Conservation (phyloP, 1,140 invertebrate genomes). For the Pteromalus puparum region DNA sequence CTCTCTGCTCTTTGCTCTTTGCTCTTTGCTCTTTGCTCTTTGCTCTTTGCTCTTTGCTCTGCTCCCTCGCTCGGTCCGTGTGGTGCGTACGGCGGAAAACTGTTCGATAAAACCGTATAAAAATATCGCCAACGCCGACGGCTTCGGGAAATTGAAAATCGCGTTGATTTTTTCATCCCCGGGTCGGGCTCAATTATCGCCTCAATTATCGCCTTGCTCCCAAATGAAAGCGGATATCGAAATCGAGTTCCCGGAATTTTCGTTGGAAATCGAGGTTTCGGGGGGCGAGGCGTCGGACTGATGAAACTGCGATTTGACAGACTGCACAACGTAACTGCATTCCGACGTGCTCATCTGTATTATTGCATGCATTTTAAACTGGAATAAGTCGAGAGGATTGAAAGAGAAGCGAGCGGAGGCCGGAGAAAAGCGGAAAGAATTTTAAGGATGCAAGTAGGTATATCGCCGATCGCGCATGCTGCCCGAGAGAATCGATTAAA, state of each 20-base stretch:
- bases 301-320: neutral
- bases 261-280: no score
- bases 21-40: no score
- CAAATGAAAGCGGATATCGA: neutral
- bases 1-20: no score
- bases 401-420: neutral
- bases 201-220: no score
- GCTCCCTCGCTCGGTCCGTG: no score
- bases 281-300: no score
- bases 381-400: neutral
- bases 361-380: neutral
- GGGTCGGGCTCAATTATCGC: neutral
- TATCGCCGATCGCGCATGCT: neutral
- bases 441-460: conserved; percentile 17
- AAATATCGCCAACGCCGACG: no score
- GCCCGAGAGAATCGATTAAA: conserved; percentile 6
- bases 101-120: conserved; percentile 2
- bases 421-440: neutral
- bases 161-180: no score
- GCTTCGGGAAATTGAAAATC: no score
- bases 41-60: no score
- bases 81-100: neutral
- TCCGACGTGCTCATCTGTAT: neutral
- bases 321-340: no score
- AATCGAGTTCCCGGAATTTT: neutral